Percentiles rank a stretch among this genome's conserved stretches.
phyloP scores from a whole-genome alignment of 2,113 vertebrate species.

The Saguinus imperator region DNA sequence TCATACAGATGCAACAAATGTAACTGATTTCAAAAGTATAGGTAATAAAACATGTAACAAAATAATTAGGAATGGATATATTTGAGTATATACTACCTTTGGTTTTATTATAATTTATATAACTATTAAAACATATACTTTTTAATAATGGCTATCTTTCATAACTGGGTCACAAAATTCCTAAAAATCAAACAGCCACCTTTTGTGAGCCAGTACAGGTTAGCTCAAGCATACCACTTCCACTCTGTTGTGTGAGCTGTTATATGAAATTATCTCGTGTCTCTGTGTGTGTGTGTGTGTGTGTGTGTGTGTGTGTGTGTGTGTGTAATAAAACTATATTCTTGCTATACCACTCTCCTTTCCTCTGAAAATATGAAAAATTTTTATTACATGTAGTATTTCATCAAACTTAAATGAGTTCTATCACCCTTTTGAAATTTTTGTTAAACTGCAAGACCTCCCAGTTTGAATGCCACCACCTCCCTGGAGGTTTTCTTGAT shows the following conservation, averaged over 20 bases:
- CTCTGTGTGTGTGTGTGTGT: background rate
- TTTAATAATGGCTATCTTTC: background rate
- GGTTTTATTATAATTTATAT: background rate
- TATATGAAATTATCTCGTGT: background rate
- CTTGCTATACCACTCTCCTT: background rate
- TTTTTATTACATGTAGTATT: background rate
- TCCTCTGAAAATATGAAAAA: background rate
- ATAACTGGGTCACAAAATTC: background rate
- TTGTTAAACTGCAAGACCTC: background rate
- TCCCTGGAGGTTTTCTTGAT: background rate
- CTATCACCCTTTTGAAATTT: background rate
- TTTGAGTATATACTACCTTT: background rate
- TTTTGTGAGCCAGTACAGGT: background rate
- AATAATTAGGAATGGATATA: background rate
- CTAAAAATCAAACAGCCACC: background rate
- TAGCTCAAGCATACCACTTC: background rate
- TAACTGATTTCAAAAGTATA: background rate
- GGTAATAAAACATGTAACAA: background rate
- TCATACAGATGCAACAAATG: background rate
- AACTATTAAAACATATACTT: background rate
- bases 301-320: background rate
- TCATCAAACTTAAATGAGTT: background rate
- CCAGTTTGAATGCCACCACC: background rate
- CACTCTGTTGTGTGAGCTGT: background rate
- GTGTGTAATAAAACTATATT: background rate